Conservation (phyloP, 2,113 vertebrate genomes). For the Engystomops pustulosus region DNA sequence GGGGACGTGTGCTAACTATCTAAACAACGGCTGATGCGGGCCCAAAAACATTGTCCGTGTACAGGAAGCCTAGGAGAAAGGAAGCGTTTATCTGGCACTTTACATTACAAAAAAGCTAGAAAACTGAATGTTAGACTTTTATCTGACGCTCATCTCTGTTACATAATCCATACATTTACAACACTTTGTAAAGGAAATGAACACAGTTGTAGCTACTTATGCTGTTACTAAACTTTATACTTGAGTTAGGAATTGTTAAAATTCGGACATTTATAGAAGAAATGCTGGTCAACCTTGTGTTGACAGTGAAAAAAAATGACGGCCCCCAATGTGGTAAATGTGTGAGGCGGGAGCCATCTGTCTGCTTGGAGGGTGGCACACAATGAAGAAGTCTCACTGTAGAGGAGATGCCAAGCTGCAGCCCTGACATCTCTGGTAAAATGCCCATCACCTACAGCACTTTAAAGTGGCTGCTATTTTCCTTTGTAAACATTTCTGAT, state of each 20-base stretch:
- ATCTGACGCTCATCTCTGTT: neutral
- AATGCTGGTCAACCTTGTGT: neutral
- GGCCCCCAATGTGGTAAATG: neutral
- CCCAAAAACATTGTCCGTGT: too few relatives aligned
- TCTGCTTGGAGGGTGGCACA: neutral
- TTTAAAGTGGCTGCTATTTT: neutral
- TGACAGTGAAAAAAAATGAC: neutral
- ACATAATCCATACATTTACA: neutral
- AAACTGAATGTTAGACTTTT: neutral
- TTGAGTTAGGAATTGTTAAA: neutral
- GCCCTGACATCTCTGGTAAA: neutral
- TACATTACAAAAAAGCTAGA: neutral
- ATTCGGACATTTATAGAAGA: neutral
- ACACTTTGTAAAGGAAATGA: neutral
- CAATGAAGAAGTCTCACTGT: neutral
- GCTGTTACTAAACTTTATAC: neutral
- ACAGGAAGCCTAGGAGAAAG: too few relatives aligned
- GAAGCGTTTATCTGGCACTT: neutral
- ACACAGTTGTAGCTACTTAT: neutral
- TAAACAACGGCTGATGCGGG: too few relatives aligned
- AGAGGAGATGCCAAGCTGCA: neutral
- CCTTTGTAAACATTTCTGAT: conserved; percentile 18
- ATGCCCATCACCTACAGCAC: neutral
- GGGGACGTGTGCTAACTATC: too few relatives aligned
- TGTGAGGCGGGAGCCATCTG: neutral